Conservation (phyloP, 2,113 vertebrate genomes). For the Callionymus lyra region DNA sequence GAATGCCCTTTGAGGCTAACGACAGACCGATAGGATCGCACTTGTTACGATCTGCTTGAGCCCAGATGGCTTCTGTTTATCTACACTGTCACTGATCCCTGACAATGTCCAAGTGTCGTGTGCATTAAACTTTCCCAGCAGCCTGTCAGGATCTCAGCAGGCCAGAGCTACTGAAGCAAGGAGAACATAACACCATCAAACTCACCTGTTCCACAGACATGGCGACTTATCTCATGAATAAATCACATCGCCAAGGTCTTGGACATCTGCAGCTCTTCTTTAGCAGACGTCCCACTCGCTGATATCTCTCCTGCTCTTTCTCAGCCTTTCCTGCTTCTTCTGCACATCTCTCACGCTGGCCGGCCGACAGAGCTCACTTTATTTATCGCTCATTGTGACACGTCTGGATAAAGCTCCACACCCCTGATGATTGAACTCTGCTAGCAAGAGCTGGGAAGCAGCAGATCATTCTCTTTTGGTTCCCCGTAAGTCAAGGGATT, state of each 20-base stretch:
- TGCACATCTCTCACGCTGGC: constrained; percentile 17
- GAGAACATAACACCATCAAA: constrained; percentile 54
- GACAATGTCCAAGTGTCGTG: constrained; percentile 33
- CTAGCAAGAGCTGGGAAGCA: constrained; percentile 39
- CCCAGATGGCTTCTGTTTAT: constrained; percentile 49
- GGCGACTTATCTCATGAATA: constrained; percentile 62
- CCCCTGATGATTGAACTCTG: constrained; percentile 48
- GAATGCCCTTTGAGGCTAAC: constrained; percentile 29
- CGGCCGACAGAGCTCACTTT: constrained; percentile 28
- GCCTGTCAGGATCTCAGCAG: constrained; percentile 24
- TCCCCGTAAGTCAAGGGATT: constrained; percentile 57
- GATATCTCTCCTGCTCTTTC: constrained; percentile 3
- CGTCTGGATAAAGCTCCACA: constrained; percentile 50
- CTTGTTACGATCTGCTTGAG: constrained; percentile 19
- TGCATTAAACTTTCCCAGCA: constrained; percentile 41
- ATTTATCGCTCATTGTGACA: constrained; percentile 51
- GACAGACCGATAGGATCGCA: constrained; percentile 15
- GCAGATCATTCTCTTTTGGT: constrained; percentile 46
- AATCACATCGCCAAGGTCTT: constrained; percentile 47
- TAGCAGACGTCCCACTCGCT: constrained; percentile 29
- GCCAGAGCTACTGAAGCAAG: constrained; percentile 44
- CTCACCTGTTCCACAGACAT: constrained; percentile 55
- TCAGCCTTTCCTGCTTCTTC: constrained; percentile 10
- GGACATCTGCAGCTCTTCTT: constrained; percentile 31
- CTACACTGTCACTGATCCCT: constrained; percentile 32